phyloP scores from a whole-genome alignment of 2,888 invertebrate genomes.

The Pyrrhosoma nymphula region DNA sequence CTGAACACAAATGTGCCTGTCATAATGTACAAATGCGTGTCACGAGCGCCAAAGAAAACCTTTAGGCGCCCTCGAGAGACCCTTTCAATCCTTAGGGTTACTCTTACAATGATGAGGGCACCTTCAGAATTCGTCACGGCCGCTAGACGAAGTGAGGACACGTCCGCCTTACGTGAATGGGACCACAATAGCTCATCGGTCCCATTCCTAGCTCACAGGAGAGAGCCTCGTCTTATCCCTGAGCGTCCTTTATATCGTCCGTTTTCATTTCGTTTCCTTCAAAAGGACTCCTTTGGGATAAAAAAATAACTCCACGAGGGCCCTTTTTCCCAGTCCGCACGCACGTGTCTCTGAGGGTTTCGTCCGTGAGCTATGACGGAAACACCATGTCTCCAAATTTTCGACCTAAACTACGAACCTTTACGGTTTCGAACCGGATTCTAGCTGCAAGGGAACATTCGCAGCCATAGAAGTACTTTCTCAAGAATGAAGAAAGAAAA shows the following conservation, averaged over 20 bases:
- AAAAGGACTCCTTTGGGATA: background rate
- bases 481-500: no score
- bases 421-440: no score
- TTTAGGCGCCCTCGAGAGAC: background rate
- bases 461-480: no score
- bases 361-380: background rate
- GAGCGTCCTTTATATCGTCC: background rate
- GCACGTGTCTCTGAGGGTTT: background rate
- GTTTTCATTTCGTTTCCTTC: background rate
- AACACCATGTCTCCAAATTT: background rate
- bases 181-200: background rate
- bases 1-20: background rate
- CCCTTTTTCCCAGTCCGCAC: background rate
- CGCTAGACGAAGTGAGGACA: background rate
- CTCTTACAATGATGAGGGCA: background rate
- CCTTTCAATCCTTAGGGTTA: background rate
- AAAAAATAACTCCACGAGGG: background rate
- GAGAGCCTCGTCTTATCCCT: background rate
- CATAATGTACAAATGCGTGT: background rate
- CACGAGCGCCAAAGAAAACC: background rate
- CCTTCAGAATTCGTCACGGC: background rate
- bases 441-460: no score
- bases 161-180: background rate
- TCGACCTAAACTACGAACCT: no score
- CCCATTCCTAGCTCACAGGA: background rate